phyloP scores from a whole-genome alignment of 2,113 vertebrate genomes.

The Caracal caracal region DNA sequence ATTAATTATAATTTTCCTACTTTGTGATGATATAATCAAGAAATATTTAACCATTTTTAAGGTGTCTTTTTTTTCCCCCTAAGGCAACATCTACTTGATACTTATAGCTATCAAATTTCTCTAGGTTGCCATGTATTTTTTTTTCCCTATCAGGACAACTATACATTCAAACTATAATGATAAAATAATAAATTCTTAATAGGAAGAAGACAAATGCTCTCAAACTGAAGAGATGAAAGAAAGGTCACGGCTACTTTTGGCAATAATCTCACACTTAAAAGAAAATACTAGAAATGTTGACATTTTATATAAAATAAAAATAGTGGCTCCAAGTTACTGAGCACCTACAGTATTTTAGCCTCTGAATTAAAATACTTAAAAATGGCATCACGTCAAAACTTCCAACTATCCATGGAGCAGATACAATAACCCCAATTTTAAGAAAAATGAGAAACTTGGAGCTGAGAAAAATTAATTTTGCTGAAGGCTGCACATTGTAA shows the following conservation, averaged over 20 bases:
- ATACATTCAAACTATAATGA: conserved; percentile 51
- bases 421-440: background rate
- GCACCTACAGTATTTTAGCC: background rate
- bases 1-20: conserved; percentile 36
- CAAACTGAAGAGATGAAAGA: background rate
- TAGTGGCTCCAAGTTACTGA: background rate
- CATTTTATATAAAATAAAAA: conserved; percentile 18
- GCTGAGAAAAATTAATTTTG: conserved; percentile 17
- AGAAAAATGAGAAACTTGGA: background rate
- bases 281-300: background rate
- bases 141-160: background rate
- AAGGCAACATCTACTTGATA: background rate
- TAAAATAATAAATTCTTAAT: conserved; percentile 60
- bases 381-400: background rate
- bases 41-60: conserved; percentile 53
- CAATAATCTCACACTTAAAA: conserved; percentile 60
- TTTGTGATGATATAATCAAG: conserved; percentile 20
- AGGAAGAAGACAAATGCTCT: conserved; percentile 28
- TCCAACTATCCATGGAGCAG: background rate
- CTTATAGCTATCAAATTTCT: background rate
- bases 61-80: background rate
- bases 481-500: background rate
- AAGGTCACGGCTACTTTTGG: conserved; percentile 53
- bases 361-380: background rate
- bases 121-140: background rate